Evolutionary conservation across 2,888 invertebrate genomes (phyloP).

Genomic region (Luffia ferchaultella): DNA sequence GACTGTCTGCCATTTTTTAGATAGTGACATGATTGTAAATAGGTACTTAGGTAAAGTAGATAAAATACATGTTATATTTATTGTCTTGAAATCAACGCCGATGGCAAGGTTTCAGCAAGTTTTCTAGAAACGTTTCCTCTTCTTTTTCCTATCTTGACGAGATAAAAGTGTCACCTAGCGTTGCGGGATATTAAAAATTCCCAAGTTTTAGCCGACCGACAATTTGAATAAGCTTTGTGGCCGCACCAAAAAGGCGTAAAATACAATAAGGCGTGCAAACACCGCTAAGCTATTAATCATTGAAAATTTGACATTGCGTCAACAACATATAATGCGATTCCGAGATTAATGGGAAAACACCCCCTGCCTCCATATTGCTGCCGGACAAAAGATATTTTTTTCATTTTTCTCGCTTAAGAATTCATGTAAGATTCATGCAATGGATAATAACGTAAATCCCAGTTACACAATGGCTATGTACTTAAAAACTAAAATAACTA

Average conservation of each 20-base stretch:
- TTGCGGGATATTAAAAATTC: constrained; percentile 7
- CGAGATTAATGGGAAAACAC: constrained; percentile 27
- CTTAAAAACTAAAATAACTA: too few relatives aligned
- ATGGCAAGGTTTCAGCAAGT: too few relatives aligned
- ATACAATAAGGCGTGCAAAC: constrained; percentile 24
- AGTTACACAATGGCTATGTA: not conserved
- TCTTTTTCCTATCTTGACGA: not conserved
- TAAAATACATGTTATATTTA: too few relatives aligned
- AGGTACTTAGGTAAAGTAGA: too few relatives aligned
- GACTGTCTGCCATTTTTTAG: too few relatives aligned
- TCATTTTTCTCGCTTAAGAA: not conserved
- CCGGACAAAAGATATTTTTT: not conserved
- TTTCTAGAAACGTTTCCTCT: too few relatives aligned
- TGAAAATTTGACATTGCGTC: constrained; percentile 40
- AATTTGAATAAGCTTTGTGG: constrained; percentile 31
- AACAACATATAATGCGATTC: constrained; percentile 20
- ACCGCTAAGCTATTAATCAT: constrained; percentile 37
- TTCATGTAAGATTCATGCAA: not conserved
- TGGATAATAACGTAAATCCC: not conserved
- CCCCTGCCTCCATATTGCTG: constrained; percentile 7
- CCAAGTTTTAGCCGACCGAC: constrained; percentile 22
- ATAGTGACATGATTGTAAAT: too few relatives aligned
- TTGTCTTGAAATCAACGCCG: too few relatives aligned
- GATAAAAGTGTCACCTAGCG: not conserved
- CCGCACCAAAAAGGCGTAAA: constrained; percentile 18